Conservation (phyloP, 1,140 invertebrate species). For the Colletes gigas region DNA sequence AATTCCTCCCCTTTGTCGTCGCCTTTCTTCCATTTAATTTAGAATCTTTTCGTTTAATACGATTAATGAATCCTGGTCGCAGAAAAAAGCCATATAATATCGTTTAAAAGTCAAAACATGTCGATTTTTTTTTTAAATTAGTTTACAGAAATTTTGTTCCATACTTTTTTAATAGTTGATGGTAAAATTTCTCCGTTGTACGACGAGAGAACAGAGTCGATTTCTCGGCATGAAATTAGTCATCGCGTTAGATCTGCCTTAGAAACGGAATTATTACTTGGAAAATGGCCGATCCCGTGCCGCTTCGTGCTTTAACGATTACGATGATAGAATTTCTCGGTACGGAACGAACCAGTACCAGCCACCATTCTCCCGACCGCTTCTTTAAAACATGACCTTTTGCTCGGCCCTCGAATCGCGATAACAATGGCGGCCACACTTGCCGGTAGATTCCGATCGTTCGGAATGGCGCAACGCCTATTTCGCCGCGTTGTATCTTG, state of each 20-base stretch:
- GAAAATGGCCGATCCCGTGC: slow-evolving; percentile 5
- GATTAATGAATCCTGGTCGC: neutral
- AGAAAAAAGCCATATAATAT: too few species aligned
- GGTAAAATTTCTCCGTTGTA: too few species aligned
- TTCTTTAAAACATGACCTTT: slow-evolving; percentile 36
- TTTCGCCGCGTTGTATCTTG: slow-evolving; percentile 14
- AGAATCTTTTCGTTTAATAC: too few species aligned
- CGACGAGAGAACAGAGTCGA: too few species aligned
- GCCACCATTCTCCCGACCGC: neutral
- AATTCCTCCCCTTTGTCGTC: neutral
- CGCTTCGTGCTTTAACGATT: neutral
- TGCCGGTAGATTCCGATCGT: slow-evolving; percentile 27
- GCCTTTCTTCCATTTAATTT: neutral
- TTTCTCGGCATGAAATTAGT: too few species aligned
- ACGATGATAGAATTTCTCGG: slow-evolving; percentile 25
- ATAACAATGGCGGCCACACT: slow-evolving; percentile 29
- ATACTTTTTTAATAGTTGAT: too few species aligned
- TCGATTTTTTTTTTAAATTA: too few species aligned
- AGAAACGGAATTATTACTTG: neutral
- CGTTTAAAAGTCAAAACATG: too few species aligned
- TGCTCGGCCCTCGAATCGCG: neutral
- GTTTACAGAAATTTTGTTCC: too few species aligned
- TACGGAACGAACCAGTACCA: neutral
- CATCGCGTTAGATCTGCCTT: too few species aligned
- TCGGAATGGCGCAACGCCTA: slow-evolving; percentile 5